Evolutionary conservation across 2,888 invertebrate genomes (phyloP), one percentile per base, ranked within the genome.

Genomic region (Rhamnusium bicolor): DNA sequence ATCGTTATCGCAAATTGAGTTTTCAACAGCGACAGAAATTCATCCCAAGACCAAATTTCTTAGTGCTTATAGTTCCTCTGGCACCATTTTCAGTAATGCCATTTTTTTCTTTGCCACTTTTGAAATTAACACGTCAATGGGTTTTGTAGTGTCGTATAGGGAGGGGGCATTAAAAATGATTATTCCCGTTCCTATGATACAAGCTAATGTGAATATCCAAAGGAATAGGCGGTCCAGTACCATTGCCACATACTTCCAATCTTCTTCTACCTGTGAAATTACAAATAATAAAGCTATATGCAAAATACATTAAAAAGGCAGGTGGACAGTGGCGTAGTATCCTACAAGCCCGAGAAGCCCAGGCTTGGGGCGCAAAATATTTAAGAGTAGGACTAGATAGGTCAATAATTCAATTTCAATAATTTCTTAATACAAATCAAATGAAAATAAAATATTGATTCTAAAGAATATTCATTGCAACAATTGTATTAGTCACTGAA

Each of bases 231-330:
- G 93, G 90, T 98, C 98, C 88, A 98, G 91, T 79, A 98, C 98
- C 97, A 98, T 96, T 70, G 94, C 94, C 73, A 98, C 97, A 90
- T 97, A 98, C 89, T 98, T 98, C 98, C 98, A 98, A 90, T 98
- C 98, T 89, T 98, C 97, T 89, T 95, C 96, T 85, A 97, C 96
- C 96, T 96, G 89, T 1, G 88, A 86, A 65, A 71, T 27, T 53
- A 67, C 2, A 18, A 62, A 10, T 24, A 1, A 4, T 51, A 10
- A 2, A 16, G 16, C 1, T 51, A 51, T 16, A 10, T 51, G 18
- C 8, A 29, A 29, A 29, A 29, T n/a, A n/a, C n/a, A n/a, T n/a
- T n/a, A n/a, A n/a, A n/a, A n/a, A n/a, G n/a, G n/a, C n/a, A n/a
- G n/a, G n/a, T n/a, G n/a, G n/a, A n/a, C n/a, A n/a, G n/a, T n/a